Percentiles rank a stretch among this genome's conserved stretches.
Evolutionary conservation across 2,888 invertebrate genomes (phyloP).

Genomic region (Acleris literana): DNA sequence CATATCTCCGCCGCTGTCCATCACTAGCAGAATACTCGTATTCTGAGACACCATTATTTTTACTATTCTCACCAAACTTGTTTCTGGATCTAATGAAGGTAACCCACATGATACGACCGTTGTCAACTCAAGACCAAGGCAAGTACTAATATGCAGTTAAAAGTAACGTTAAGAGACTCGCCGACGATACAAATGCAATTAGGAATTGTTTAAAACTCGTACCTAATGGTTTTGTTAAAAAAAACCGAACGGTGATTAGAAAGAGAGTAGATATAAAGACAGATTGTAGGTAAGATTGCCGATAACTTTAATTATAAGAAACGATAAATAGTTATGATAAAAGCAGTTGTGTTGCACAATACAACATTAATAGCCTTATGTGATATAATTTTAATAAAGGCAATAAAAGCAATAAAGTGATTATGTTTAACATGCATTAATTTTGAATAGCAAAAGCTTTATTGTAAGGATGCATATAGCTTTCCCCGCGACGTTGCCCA

Average conservation of each 20-base stretch:
- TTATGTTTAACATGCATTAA: background rate
- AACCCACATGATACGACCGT: conserved; percentile 6
- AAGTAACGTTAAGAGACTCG: conserved; percentile 16
- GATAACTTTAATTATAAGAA: conserved; percentile 1
- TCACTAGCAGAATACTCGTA: background rate
- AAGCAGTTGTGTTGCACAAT: background rate
- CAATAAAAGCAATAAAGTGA: background rate
- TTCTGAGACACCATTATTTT: conserved; percentile 21
- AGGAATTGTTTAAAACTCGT: conserved; percentile 3
- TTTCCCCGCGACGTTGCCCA: conserved; percentile 42
- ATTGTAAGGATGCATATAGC: conserved; percentile 44
- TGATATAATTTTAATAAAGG: background rate
- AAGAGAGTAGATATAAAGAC: conserved; percentile 4
- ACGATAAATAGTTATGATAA: background rate
- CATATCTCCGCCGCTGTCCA: conserved; percentile 2
- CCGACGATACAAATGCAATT: conserved; percentile 5
- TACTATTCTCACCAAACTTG: conserved; percentile 27
- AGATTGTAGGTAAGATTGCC: background rate
- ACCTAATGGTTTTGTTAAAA: background rate
- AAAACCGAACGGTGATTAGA: background rate
- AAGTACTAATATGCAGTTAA: conserved; percentile 17
- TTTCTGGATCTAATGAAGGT: conserved; percentile 26
- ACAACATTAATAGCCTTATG: too few species aligned
- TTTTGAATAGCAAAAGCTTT: conserved; percentile 10
- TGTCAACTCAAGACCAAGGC: conserved; percentile 16